These are phyloP conservation scores for Hymenochirus boettgeri DNA, from an alignment of 2,113 vertebrate genomes.

Conservation along the genomic window DNA sequence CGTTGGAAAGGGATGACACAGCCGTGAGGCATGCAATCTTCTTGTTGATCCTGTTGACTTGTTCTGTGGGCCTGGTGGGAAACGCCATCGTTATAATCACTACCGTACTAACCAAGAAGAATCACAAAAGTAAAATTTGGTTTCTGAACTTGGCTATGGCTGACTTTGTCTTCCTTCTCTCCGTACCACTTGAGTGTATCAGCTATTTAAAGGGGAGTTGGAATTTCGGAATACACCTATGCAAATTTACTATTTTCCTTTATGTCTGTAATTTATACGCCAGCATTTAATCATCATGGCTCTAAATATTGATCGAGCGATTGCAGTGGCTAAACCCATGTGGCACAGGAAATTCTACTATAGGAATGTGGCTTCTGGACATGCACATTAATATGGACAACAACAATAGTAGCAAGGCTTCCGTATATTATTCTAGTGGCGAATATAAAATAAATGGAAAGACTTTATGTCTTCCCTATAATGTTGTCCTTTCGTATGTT, in stretches of 20 bases:
- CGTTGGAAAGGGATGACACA: neutral
- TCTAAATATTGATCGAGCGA: constrained; percentile 6
- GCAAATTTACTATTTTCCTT: neutral
- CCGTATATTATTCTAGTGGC: neutral
- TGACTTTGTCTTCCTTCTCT: constrained; percentile 11
- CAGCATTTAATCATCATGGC: constrained; percentile 10
- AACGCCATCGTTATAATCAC: constrained; percentile 17
- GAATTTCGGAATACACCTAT: neutral
- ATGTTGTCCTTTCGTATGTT: neutral
- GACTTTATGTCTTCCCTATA: neutral
- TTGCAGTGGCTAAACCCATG: constrained; percentile 10
- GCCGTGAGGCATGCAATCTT: neutral
- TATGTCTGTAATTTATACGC: constrained; percentile 5
- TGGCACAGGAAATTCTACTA: constrained; percentile 15
- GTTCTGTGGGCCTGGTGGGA: neutral
- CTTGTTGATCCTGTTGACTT: neutral
- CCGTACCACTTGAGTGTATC: neutral
- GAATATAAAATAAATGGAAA: neutral
- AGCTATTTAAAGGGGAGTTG: neutral
- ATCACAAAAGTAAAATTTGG: constrained; percentile 10
- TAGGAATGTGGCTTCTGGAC: neutral
- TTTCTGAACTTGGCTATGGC: constrained; percentile 25
- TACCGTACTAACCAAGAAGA: constrained; percentile 1
- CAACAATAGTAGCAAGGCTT: neutral
- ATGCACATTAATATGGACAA: neutral